phyloP scores from a whole-genome alignment of 2,797 vertebrate genomes.

The Pteronotus mesoamericanus region DNA sequence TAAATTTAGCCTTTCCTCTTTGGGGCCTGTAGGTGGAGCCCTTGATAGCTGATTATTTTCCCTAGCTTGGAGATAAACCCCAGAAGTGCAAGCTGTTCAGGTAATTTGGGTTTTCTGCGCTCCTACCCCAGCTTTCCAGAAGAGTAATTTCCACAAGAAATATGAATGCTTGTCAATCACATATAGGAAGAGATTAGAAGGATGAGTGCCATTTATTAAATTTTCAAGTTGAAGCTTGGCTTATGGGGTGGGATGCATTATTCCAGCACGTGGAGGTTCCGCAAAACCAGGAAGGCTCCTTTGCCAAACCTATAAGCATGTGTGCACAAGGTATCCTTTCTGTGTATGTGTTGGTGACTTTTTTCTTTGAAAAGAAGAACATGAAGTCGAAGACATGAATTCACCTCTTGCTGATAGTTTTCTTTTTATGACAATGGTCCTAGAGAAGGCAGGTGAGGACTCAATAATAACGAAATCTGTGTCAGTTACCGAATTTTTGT shows the following conservation, averaged over 20 bases:
- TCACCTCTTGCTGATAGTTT: background rate
- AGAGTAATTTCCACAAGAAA: background rate
- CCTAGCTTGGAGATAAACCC: background rate
- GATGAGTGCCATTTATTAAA: background rate
- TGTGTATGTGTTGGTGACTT: background rate
- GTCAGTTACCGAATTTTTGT: background rate
- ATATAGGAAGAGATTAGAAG: background rate
- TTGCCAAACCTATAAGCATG: background rate
- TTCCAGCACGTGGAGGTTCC: background rate
- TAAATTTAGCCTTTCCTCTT: background rate
- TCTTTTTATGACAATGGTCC: background rate
- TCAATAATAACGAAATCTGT: background rate
- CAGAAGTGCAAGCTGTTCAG: background rate
- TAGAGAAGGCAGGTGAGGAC: background rate
- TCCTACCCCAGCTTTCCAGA: background rate
- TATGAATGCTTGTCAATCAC: background rate
- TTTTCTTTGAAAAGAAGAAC: background rate
- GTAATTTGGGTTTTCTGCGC: background rate
- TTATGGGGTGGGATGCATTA: background rate
- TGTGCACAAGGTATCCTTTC: background rate
- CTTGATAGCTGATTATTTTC: background rate
- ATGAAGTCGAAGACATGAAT: background rate
- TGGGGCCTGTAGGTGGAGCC: slow-evolving; percentile 51
- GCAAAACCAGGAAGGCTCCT: background rate
- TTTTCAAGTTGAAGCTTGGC: background rate